phyloP scores from a whole-genome alignment of 2,888 invertebrate species.

The Ypsolopha scabrella region DNA sequence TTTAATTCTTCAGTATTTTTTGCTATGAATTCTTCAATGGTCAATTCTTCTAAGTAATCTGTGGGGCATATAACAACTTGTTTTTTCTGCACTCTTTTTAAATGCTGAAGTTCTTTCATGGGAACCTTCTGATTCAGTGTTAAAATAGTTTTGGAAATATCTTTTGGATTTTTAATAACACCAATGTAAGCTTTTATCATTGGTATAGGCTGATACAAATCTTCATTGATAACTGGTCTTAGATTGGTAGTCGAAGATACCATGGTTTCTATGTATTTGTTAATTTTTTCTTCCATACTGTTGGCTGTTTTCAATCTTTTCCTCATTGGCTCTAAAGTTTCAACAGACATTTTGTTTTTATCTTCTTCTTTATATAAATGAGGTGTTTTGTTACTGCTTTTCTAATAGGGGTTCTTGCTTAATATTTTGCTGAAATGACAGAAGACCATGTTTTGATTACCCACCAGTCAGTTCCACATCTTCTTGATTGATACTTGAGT shows the following conservation, averaged over 20 bases:
- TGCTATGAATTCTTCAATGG: slow-evolving; percentile 47
- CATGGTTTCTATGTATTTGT: slow-evolving; percentile 15
- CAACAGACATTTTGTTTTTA: no score
- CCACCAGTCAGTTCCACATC: no score
- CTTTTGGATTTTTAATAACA: slow-evolving; percentile 69
- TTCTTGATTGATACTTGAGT: no score
- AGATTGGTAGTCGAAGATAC: slow-evolving; percentile 29
- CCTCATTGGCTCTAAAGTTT: slow-evolving; percentile 24
- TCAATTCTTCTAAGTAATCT: slow-evolving; percentile 21
- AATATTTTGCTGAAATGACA: no score
- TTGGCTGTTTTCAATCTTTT: slow-evolving; percentile 29
- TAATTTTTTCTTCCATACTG: slow-evolving; percentile 17
- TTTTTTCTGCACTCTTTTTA: slow-evolving; percentile 77
- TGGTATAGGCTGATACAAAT: slow-evolving; percentile 54
- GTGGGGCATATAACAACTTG: slow-evolving; percentile 69
- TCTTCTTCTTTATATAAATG: no score
- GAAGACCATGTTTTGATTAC: no score
- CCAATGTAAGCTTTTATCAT: slow-evolving; percentile 72
- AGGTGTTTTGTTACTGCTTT: no score
- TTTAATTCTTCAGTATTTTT: slow-evolving; percentile 55
- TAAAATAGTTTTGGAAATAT: slow-evolving; percentile 73
- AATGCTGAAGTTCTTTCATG: slow-evolving; percentile 73
- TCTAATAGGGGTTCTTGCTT: no score
- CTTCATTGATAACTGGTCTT: slow-evolving; percentile 67
- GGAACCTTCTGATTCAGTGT: slow-evolving; percentile 71